Conservation (phyloP, 2,888 invertebrate species). For the Nycteola revayana region DNA sequence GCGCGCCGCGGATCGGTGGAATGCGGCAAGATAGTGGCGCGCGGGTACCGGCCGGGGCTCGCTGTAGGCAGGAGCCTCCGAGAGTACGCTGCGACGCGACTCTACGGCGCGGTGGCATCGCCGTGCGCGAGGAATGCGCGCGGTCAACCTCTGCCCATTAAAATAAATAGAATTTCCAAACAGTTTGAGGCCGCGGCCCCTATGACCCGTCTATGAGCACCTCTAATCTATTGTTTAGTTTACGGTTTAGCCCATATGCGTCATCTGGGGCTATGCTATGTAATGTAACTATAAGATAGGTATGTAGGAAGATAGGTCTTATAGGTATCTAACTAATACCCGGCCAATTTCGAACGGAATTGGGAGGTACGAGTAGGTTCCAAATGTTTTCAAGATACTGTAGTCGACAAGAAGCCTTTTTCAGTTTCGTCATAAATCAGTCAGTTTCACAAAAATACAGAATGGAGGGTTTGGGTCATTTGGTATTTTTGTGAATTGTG, state of each 20-base stretch:
- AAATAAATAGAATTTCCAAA: conserved; percentile 55
- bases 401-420: too few relatives aligned
- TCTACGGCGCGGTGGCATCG: conserved; percentile 34
- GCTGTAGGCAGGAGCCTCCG: conserved; percentile 55
- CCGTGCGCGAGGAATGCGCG: conserved; percentile 52
- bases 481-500: too few relatives aligned
- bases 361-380: too few relatives aligned
- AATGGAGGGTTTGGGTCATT: too few relatives aligned
- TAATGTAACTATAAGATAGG: too few relatives aligned
- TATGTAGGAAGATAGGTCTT: too few relatives aligned
- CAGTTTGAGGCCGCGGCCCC: conserved; percentile 37
- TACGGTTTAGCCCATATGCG: conserved; percentile 29
- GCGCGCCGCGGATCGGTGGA: conserved; percentile 75
- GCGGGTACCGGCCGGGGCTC: conserved; percentile 58
- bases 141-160: conserved; percentile 56
- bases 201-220: conserved; percentile 30
- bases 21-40: conserved; percentile 72
- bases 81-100: conserved; percentile 42
- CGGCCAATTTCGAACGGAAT: too few relatives aligned
- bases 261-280: conserved; percentile 14
- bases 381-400: too few relatives aligned
- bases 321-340: too few relatives aligned
- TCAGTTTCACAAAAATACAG: too few relatives aligned
- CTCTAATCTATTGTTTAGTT: conserved; percentile 38
- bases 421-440: too few relatives aligned